Evolutionary conservation across 2,113 vertebrate species (phyloP).

Genomic region (Herpetotheres cachinnans): DNA sequence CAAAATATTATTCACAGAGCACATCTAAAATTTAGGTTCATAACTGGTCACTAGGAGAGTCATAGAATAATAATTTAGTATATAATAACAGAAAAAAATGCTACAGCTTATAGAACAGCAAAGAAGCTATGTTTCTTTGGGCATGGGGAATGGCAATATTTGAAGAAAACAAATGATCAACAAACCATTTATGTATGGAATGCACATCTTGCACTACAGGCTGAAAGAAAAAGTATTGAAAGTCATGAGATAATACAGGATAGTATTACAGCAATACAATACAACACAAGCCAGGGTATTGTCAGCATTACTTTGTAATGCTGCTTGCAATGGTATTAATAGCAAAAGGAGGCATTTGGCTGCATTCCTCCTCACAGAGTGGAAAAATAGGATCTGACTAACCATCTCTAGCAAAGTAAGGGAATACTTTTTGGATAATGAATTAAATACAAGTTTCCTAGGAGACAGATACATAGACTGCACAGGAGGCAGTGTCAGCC

Average conservation of each 20-base stretch:
- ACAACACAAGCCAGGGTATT: background rate
- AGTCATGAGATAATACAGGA: background rate
- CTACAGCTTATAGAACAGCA: background rate
- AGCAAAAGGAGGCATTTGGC: background rate
- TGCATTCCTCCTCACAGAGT: background rate
- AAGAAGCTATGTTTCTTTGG: background rate
- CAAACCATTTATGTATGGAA: background rate
- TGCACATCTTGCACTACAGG: background rate
- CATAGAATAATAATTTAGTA: background rate
- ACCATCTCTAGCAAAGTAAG: background rate
- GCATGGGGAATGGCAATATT: background rate
- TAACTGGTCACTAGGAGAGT: background rate
- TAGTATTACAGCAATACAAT: background rate
- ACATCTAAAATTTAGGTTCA: background rate
- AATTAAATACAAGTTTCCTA: conserved; percentile 13
- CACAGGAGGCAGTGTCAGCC: background rate
- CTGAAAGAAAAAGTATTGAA: background rate
- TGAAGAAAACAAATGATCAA: background rate
- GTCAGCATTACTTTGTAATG: background rate
- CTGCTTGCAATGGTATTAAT: background rate
- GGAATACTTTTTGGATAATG: background rate
- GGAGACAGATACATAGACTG: background rate
- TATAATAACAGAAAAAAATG: background rate
- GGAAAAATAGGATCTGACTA: background rate
- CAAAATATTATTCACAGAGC: background rate